Evolutionary conservation across 2,888 invertebrate species (phyloP), one percentile per base, ranked within the genome.

Genomic region (Camponotus fellah): DNA sequence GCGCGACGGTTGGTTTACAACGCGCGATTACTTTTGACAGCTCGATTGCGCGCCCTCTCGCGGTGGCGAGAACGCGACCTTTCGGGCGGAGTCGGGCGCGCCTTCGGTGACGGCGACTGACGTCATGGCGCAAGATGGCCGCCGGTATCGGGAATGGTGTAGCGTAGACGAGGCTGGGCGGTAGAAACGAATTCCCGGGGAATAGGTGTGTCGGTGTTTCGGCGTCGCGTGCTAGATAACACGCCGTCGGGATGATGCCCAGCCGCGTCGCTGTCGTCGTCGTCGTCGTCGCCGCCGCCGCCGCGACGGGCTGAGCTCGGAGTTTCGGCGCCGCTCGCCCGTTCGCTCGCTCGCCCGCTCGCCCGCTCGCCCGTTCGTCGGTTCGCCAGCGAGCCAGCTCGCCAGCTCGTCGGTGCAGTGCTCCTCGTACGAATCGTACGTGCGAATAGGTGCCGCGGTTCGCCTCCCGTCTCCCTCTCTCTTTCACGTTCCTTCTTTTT

Each of bases 51-150:
- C 46, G 46, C 46, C 12, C 46, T 14, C 46, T 46, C 14, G 14
- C 3, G 14, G 46, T 43, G 3, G 43, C 43, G 26, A 26, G 26
- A 26, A 26, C 26, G 26, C 26, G 26, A 26, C 26, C 26, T 26
- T 49, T 90, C 92, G 92, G 84, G 82, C 58, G 85, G 88, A 90
- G 89, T 85, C 87, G 88, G 85, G 82, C 83, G 90, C 75, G 74
- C 72, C 85, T 89, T 88, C 89, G 89, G 83, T 37, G 71, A 74
- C 86, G 69, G 76, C 77, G 86, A 84, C 87, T 97, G 97, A 97
- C 97, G 96, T 97, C 96, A 96, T 95, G 95, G 95, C 96, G 95
- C 97, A 97, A 97, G 96, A 97, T 97, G 97, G 97, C 97, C 96
- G 97, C 96, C 96, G 96, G 96, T 96, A 96, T 96, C 96, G 96